phyloP scores from a whole-genome alignment of 2,797 vertebrate species.

The Vireo griseus region DNA sequence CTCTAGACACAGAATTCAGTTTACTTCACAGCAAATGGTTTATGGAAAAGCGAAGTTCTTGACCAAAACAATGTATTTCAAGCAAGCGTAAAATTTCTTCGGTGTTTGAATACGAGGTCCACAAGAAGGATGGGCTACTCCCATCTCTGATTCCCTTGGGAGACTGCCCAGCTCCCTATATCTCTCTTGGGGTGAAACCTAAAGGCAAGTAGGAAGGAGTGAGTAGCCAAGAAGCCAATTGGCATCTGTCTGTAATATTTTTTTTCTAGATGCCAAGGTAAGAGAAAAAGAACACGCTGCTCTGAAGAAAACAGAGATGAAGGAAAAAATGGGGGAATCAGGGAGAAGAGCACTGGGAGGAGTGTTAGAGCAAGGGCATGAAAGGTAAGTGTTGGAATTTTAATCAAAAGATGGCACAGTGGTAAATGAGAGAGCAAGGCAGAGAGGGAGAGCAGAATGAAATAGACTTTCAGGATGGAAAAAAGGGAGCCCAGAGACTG shows the following conservation, averaged over 20 bases:
- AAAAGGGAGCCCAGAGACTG: background rate
- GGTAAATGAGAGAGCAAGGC: background rate
- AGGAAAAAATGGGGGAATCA: background rate
- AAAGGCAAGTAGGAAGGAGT: background rate
- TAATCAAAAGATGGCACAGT: background rate
- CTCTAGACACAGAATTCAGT: background rate
- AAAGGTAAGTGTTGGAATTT: background rate
- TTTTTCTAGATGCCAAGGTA: background rate
- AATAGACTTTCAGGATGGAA: background rate
- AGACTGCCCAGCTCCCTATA: background rate
- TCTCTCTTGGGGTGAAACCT: background rate
- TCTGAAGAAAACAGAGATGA: background rate
- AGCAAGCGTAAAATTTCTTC: background rate
- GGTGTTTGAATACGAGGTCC: background rate
- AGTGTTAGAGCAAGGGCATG: background rate
- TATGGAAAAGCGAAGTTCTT: background rate
- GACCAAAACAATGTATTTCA: background rate
- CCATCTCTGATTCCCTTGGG: background rate
- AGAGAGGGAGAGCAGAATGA: background rate
- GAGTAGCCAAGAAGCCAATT: background rate
- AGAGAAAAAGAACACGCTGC: background rate
- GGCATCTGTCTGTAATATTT: background rate
- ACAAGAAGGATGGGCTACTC: background rate
- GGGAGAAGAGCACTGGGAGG: background rate
- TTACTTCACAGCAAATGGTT: background rate